Evolutionary conservation across 2,888 invertebrate species (phyloP).

Genomic region (Leptarthrus brevirostris): DNA sequence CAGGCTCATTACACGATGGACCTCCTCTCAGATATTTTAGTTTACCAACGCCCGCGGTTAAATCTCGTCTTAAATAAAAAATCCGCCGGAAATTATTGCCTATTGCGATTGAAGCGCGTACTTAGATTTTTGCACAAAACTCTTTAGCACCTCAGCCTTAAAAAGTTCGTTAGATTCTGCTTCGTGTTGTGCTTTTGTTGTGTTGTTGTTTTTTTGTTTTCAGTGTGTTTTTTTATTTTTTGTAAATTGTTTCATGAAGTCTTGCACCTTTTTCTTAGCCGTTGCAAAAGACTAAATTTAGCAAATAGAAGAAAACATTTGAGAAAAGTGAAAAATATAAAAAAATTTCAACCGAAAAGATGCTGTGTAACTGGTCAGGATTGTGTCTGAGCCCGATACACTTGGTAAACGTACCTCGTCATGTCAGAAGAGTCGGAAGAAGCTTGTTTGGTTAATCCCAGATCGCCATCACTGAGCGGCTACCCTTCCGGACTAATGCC

Average conservation of each 20-base stretch:
- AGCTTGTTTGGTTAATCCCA: constrained; percentile 68
- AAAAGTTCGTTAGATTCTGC: background rate
- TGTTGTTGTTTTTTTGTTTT: background rate
- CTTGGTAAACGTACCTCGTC: constrained; percentile 34
- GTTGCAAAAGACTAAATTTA: background rate
- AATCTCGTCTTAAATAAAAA: constrained; percentile 1
- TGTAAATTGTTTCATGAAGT: background rate
- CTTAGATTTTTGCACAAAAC: too few species aligned
- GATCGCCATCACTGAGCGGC: constrained; percentile 61
- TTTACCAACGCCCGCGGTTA: constrained; percentile 28
- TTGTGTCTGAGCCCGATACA: constrained; percentile 1
- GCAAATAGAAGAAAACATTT: background rate
- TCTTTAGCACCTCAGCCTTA: too few species aligned
- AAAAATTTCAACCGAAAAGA: constrained; percentile 15
- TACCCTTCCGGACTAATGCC: constrained; percentile 54
- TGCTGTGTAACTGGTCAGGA: constrained; percentile 39
- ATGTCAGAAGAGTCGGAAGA: constrained; percentile 67
- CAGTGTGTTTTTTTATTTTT: background rate
- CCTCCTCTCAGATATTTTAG: constrained; percentile 5
- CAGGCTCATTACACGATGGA: constrained; percentile 3
- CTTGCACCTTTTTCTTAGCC: constrained; percentile 2
- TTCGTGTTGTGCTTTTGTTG: background rate
- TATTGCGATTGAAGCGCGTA: background rate
- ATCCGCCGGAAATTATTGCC: background rate
- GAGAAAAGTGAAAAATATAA: constrained; percentile 1